Percentiles rank a stretch among this genome's conserved stretches.
Evolutionary conservation across 2,113 vertebrate species (phyloP).

Genomic region (Echinops telfairi): DNA sequence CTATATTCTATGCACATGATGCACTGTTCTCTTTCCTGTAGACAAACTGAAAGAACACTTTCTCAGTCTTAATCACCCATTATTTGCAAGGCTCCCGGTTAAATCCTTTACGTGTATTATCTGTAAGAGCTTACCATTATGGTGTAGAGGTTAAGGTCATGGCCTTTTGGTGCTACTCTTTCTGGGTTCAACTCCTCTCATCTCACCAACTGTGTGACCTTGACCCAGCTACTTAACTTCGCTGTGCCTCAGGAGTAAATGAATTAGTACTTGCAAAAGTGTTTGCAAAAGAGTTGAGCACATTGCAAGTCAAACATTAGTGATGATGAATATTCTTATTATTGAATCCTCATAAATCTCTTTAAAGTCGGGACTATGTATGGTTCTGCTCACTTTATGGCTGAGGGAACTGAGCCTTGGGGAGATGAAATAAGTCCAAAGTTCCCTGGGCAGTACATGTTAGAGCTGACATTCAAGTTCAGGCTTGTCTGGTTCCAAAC

Average conservation of each 20-base stretch:
- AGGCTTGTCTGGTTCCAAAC: slow-evolving; percentile 9
- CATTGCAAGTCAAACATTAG: slow-evolving; percentile 37
- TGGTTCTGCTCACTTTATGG: slow-evolving; percentile 24
- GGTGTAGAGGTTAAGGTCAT: not conserved
- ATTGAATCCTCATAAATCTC: slow-evolving; percentile 34
- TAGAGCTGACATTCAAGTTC: not conserved
- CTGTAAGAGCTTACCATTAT: not conserved
- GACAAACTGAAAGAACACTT: not conserved
- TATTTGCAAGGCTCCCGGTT: slow-evolving; percentile 10
- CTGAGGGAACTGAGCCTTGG: not conserved
- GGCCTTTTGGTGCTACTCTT: not conserved
- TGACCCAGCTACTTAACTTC: slow-evolving; percentile 1
- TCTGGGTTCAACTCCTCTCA: not conserved
- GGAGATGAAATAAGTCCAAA: slow-evolving; percentile 38
- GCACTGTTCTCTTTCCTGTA: not conserved
- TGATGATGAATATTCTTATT: not conserved
- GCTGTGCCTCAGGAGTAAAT: slow-evolving; percentile 29
- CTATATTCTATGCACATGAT: not conserved
- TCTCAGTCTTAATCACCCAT: not conserved
- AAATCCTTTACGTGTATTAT: not conserved
- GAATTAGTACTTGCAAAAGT: not conserved
- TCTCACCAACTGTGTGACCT: not conserved
- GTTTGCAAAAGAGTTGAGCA: slow-evolving; percentile 19
- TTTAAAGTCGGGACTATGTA: not conserved
- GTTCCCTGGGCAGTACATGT: slow-evolving; percentile 26